A percentile compares a stretch with the other conserved stretches of the same genome.
Conservation (phyloP, 2,888 invertebrate genomes). For the Drosophila putrida region DNA sequence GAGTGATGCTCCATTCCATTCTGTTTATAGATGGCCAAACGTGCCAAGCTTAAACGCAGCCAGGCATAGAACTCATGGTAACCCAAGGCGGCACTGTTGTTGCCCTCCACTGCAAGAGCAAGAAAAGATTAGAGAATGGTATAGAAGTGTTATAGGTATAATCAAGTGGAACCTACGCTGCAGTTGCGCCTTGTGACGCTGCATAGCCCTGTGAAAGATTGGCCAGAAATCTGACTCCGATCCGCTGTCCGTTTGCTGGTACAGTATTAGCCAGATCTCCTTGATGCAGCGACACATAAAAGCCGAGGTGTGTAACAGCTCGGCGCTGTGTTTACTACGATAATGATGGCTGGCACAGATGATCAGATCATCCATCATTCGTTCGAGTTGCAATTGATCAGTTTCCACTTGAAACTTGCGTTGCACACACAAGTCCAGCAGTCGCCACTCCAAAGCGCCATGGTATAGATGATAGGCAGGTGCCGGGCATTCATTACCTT, state of each 20-base stretch:
- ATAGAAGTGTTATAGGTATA: too few relatives aligned
- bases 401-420: slow-evolving; percentile 23
- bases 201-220: slow-evolving; percentile 84
- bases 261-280: slow-evolving; percentile 87
- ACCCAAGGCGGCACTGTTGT: slow-evolving; percentile 45
- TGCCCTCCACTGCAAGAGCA: slow-evolving; percentile 27
- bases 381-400: slow-evolving; percentile 67
- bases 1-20: slow-evolving; percentile 73
- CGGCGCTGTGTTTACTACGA: slow-evolving; percentile 83
- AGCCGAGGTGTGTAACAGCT: slow-evolving; percentile 86
- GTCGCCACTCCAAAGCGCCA: slow-evolving; percentile 84
- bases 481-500: slow-evolving; percentile 82
- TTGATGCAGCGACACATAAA: slow-evolving; percentile 87
- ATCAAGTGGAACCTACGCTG: slow-evolving; percentile 32
- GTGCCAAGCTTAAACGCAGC: slow-evolving; percentile 85
- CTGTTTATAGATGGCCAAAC: slow-evolving; percentile 83
- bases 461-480: slow-evolving; percentile 84
- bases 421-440: slow-evolving; percentile 81
- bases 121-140: background rate
- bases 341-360: slow-evolving; percentile 74
- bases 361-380: slow-evolving; percentile 72
- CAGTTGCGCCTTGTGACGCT: slow-evolving; percentile 68
- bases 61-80: slow-evolving; percentile 84
- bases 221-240: slow-evolving; percentile 86
- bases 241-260: slow-evolving; percentile 74